Conservation (phyloP, 1,140 invertebrate species). For the Phenacoccus solenopsis region DNA sequence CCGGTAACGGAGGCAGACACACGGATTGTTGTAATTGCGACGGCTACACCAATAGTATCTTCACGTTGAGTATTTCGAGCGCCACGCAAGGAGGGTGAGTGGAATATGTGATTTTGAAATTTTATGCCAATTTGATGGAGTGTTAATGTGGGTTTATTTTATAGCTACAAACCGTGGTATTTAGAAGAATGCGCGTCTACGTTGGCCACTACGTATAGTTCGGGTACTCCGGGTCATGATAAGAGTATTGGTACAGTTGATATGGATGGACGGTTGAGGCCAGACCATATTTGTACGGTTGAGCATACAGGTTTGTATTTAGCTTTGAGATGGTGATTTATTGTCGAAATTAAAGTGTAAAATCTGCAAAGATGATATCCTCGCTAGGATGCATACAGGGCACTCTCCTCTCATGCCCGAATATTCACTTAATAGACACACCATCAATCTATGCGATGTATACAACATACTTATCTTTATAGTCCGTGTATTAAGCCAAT, state of each 20-base stretch:
- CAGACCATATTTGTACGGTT: slow-evolving; percentile 75
- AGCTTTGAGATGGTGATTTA: too few relatives aligned
- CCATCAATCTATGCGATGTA: too few relatives aligned
- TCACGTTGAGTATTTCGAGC: slow-evolving; percentile 92
- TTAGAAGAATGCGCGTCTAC: slow-evolving; percentile 95
- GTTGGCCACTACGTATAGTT: slow-evolving; percentile 89
- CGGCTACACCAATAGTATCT: slow-evolving; percentile 97
- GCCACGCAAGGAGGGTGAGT: slow-evolving; percentile 85
- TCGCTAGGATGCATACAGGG: too few relatives aligned
- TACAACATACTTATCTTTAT: too few relatives aligned
- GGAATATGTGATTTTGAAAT: not conserved
- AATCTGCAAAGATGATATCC: too few relatives aligned
- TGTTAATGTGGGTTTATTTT: not conserved
- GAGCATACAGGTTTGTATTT: slow-evolving; percentile 61
- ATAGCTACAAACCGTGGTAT: slow-evolving; percentile 88
- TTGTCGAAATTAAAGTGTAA: too few relatives aligned
- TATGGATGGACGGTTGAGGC: slow-evolving; percentile 72
- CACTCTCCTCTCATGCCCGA: too few relatives aligned
- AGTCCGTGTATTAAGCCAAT: too few relatives aligned
- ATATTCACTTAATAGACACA: too few relatives aligned
- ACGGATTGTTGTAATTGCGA: slow-evolving; percentile 98
- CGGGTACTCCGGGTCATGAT: slow-evolving; percentile 83
- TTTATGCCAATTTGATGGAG: not conserved
- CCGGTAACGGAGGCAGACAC: slow-evolving; percentile 91
- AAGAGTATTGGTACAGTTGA: slow-evolving; percentile 92